Conservation (phyloP, 1,140 invertebrate species). For the Agrilus planipennis region DNA sequence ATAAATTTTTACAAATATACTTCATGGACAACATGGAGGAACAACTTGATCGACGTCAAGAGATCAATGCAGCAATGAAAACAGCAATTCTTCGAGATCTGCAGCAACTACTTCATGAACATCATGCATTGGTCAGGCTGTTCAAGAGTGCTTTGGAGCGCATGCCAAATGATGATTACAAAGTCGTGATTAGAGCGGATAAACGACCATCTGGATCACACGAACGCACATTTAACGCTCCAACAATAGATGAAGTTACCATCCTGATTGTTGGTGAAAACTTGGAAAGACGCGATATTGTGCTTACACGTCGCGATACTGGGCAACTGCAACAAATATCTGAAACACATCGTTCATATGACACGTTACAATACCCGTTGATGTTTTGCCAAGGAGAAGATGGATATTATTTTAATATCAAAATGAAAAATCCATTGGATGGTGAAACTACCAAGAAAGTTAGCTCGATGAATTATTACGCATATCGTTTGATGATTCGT, state of each 20-base stretch:
- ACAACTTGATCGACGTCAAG: conserved; percentile 8
- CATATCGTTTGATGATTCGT: conserved; percentile 26
- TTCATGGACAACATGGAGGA: conserved; percentile 27
- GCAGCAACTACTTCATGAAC: conserved; percentile 10
- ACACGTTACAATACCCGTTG: no score
- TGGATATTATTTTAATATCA: conserved; percentile 35
- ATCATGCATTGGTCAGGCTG: conserved; percentile 14
- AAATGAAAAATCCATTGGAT: conserved; percentile 24
- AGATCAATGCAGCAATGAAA: neutral
- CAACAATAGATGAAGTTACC: conserved; percentile 20
- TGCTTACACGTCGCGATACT: conserved; percentile 30
- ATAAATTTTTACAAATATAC: conserved; percentile 31
- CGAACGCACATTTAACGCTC: conserved; percentile 22
- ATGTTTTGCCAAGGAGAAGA: conserved; percentile 38
- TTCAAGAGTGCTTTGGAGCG: conserved; percentile 5
- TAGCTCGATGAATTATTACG: conserved; percentile 5
- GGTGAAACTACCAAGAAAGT: conserved; percentile 9
- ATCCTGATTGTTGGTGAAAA: conserved; percentile 29
- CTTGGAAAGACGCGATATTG: conserved; percentile 32
- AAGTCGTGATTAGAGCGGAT: conserved; percentile 5
- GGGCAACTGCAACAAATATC: conserved; percentile 13
- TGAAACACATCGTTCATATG: conserved; percentile 15
- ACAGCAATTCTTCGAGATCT: conserved; percentile 1
- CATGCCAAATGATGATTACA: conserved; percentile 1
- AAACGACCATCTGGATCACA: neutral